These are phyloP conservation scores for Tetrax tetrax DNA, from an alignment of 2,113 vertebrate genomes.

Conservation along the genomic window DNA sequence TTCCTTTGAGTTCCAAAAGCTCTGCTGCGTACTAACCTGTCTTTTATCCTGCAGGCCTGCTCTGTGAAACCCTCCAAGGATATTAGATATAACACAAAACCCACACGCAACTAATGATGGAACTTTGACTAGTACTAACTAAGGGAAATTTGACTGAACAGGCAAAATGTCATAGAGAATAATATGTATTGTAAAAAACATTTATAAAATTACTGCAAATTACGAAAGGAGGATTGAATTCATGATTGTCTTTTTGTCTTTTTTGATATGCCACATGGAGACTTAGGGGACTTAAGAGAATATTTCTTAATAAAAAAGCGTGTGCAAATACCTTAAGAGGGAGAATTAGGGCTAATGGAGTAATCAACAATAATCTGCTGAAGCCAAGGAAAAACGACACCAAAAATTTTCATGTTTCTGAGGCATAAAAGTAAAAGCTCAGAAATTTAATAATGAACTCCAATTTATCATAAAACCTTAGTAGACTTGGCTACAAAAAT, in stretches of 20 bases:
- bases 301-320: not conserved
- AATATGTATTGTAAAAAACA: not conserved
- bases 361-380: not conserved
- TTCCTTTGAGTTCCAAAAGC: not conserved
- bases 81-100: not conserved
- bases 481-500: not conserved
- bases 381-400: not conserved
- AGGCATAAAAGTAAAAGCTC: not conserved
- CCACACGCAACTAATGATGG: not conserved
- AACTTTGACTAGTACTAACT: not conserved
- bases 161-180: not conserved
- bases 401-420: not conserved
- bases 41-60: not conserved
- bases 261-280: not conserved
- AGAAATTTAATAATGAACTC: not conserved
- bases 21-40: not conserved
- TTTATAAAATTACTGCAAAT: not conserved
- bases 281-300: not conserved
- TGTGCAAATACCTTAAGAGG: not conserved
- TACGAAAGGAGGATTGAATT: not conserved
- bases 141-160: not conserved
- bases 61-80: not conserved
- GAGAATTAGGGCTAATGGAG: not conserved
- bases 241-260: not conserved
- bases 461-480: not conserved